A percentile compares a stretch with the other conserved stretches of the same genome.
phyloP scores from a whole-genome alignment of 1,140 invertebrate genomes.

The Mizuhopecten yessoensis region DNA sequence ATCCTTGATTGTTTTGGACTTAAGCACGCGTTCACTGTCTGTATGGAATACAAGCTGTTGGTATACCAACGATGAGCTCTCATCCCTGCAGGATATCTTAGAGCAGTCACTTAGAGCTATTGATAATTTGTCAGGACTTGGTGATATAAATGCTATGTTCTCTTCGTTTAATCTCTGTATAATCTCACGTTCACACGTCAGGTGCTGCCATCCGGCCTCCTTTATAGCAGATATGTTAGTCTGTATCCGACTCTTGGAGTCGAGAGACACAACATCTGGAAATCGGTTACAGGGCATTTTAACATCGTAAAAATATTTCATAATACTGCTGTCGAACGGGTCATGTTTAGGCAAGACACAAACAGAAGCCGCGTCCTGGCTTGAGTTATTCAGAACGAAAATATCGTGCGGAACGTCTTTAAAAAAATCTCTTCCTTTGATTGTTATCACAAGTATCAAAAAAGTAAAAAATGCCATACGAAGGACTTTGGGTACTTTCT shows the following conservation, averaged over 20 bases:
- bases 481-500: background rate
- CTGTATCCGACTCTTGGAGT: slow-evolving; percentile 70
- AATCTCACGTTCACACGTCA: slow-evolving; percentile 76
- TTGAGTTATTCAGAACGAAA: background rate
- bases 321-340: slow-evolving; percentile 88
- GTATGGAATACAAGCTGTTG: slow-evolving; percentile 48
- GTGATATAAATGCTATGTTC: slow-evolving; percentile 77
- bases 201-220: slow-evolving; percentile 59
- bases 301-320: slow-evolving; percentile 85
- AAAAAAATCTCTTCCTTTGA: background rate
- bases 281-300: slow-evolving; percentile 86
- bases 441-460: background rate
- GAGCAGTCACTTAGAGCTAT: slow-evolving; percentile 83
- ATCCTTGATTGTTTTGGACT: background rate
- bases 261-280: slow-evolving; percentile 81
- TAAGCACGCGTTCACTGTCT: slow-evolving; percentile 45
- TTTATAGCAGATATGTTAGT: slow-evolving; percentile 73
- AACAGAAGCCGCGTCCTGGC: background rate
- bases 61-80: slow-evolving; percentile 63
- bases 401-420: background rate
- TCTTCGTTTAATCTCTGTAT: slow-evolving; percentile 63
- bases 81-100: slow-evolving; percentile 77
- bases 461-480: background rate
- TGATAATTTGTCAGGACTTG: slow-evolving; percentile 58
- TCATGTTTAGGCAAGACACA: slow-evolving; percentile 92